Base-by-base conservation (phyloP, 2,888 invertebrate genomes). In the Lissocephala sabroskyi region DNA sequence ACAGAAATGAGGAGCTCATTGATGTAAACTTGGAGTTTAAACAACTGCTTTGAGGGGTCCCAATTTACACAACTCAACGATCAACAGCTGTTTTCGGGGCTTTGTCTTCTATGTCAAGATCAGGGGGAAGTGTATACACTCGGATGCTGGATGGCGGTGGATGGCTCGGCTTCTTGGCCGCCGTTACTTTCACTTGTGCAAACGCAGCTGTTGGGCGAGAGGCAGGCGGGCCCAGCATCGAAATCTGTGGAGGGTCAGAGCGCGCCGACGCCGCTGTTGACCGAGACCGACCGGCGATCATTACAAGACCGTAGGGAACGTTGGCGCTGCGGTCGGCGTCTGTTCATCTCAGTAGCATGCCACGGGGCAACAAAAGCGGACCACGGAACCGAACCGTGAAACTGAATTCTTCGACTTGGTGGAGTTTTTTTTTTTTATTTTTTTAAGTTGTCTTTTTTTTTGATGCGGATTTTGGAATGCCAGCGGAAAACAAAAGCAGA, bases 161-260 rank as follows among this genome's bases (percentile, higher is more conserved):
- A 5, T 23, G 23, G 23, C 4, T 23, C 23, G 3, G 23, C 23
- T 7, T 23, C 23, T 23, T 23, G 23, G 23, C 23, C 7, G 23
- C 7, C 4, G 39, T 49, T 56, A 74, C 73, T 73, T 73, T 73
- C 73, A 73, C 73, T 73, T 73, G 73, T 76, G 59, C 62, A 73
- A 73, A 73, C 59, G 41, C 30, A 23, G 23, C 23, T 23, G n/a
- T n/a, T n/a, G 23, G 23, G 23, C 7, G 3, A 3, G 23, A 23
- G 23, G 4, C 7, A 3, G 7, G 23, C 23, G 23, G 7, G 23
- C 23, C 3, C n/a, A 23, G 4, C 7, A 23, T 23, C 4, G 7
- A 23, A 23, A 23, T 23, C 23, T 23, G 23, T 23, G 23, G 23
- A 23, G 23, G 4, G 13, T 33, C 11, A 7, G 2, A 6, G 1